Evolutionary conservation across 1,140 invertebrate species (phyloP), one percentile per base, ranked within the genome.

Genomic region (Hycleus cichorii): DNA sequence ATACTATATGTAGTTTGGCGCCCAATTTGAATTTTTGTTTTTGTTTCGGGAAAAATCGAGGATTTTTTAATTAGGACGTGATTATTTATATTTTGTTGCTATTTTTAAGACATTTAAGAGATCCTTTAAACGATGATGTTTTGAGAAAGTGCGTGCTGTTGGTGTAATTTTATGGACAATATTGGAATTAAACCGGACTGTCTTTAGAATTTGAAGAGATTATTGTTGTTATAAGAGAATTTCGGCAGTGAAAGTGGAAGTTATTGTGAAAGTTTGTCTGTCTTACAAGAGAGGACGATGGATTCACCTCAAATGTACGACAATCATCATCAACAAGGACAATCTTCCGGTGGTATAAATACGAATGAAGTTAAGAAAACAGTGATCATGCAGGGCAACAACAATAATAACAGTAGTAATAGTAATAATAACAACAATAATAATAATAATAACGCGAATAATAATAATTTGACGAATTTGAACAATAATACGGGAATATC

Each of bases 271-370:
- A 69, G 69, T 69, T 58, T 4, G 32, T 32, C 32, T 32, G 32
- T 32, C 32, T 32, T 32, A 32, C 32, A 32, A 32, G 43, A 25
- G 50, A 42, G 45, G n/a, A 53, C 42, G 48, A 85, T 85, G 83
- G 83, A 85, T 76, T 84, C 83, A 70, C 83, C 83, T 46, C 83
- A 85, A 75, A 85, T 85, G 83, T 85, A 85, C 77, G 83, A 85
- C 68, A 78, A 73, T 65, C 73, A 67, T 65, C 73, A 67, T 67
- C 75, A 72, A 67, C 73, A 76, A 76, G 65, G 71, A 73, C 71
- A 72, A 64, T 63, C 58, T 60, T 69, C 64, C 58, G 64, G 55
- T 18, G 62, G 45, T 65, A 71, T 68, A 27, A 72, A 63, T 49
- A 60, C 58, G 42, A 66, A 63, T 54, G 67, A 72, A 45, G 60